These are phyloP conservation scores for Hyaena hyaena DNA, from an alignment of 2,113 vertebrate genomes.

Conservation along the genomic window DNA sequence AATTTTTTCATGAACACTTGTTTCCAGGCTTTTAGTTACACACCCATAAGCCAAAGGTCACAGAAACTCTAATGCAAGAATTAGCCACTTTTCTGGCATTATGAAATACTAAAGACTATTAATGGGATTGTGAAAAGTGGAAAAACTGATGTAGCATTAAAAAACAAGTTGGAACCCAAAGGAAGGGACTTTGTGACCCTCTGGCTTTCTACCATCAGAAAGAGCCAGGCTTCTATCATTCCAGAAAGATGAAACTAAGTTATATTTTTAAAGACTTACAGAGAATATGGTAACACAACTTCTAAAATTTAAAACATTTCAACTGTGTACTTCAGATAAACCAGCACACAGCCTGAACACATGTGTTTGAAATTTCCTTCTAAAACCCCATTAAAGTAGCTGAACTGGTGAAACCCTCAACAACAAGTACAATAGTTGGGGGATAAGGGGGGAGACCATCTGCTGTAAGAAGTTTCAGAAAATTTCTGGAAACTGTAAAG, in stretches of 20 bases:
- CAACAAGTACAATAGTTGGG: too few species aligned
- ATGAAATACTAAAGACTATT: slow-evolving; percentile 53
- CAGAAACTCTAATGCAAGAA: slow-evolving; percentile 57
- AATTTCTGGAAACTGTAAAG: not conserved
- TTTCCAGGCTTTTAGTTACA: slow-evolving; percentile 64
- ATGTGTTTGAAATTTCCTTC: not conserved
- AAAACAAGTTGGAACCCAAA: slow-evolving; percentile 7
- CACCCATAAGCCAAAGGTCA: slow-evolving; percentile 61
- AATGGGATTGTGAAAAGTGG: slow-evolving; percentile 37
- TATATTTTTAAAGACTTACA: slow-evolving; percentile 57
- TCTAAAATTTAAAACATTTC: slow-evolving; percentile 48
- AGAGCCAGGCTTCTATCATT: slow-evolving; percentile 1
- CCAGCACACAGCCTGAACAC: not conserved
- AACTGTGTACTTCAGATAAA: slow-evolving; percentile 25
- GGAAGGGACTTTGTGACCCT: not conserved
- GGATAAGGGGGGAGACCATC: not conserved
- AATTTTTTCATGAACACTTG: slow-evolving; percentile 63
- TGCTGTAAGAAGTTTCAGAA: not conserved
- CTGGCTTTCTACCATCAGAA: not conserved
- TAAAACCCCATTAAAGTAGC: not conserved
- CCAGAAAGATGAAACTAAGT: slow-evolving; percentile 15
- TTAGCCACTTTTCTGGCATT: slow-evolving; percentile 58
- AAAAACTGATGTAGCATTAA: slow-evolving; percentile 48
- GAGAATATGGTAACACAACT: slow-evolving; percentile 10
- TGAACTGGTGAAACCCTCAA: not conserved